Evolutionary conservation across 2,113 vertebrate species (phyloP), one percentile per base, ranked within the genome.

Genomic region (Stercorarius parasiticus): DNA sequence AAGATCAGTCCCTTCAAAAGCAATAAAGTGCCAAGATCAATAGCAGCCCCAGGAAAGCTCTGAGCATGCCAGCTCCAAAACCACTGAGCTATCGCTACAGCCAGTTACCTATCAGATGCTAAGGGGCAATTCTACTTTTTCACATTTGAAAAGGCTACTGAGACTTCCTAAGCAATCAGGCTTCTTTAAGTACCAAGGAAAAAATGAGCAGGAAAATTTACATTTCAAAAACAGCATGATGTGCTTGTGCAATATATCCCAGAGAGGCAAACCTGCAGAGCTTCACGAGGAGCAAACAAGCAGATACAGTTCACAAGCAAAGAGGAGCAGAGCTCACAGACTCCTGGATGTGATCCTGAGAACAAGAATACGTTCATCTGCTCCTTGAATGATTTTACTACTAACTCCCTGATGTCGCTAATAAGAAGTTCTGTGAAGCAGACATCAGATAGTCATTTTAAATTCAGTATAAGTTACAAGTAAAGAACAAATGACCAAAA

Each of bases 1-100:
- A 91, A 92, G 88, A 89, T 72, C 83, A 65, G 83, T 55, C 69
- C 53, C 83, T 94, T 89, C 77, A 94, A 90, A 88, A 71, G 92
- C 86, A 56, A 2, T 52, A 92, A 74, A 21, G 21, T 34, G 66
- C 76, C 94, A 84, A 86, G 52, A 95, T 88, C 88, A 86, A 86
- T 56, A 92, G 90, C 76, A 93, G 23, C 36, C 65, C 72, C 52
- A 43, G 27, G 72, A 92, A 52, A 93, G 26, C 47, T 42, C 62
- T 27, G 38, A 83, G 38, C 18, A 21, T 47, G 59, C 17, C 74
- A 83, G 72, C 69, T 74, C 40, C 42, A 64, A 88, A 90, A 14
- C 6, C 55, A 29, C 38, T 1, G 1, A 71, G 67, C 32, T 49
- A 40, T 13, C 50, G 6, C 64, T 55, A 11, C 52, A 80, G 56